These are phyloP conservation scores for Apeira syringaria DNA, from an alignment of 2,888 invertebrate species.

Conservation along the genomic window DNA sequence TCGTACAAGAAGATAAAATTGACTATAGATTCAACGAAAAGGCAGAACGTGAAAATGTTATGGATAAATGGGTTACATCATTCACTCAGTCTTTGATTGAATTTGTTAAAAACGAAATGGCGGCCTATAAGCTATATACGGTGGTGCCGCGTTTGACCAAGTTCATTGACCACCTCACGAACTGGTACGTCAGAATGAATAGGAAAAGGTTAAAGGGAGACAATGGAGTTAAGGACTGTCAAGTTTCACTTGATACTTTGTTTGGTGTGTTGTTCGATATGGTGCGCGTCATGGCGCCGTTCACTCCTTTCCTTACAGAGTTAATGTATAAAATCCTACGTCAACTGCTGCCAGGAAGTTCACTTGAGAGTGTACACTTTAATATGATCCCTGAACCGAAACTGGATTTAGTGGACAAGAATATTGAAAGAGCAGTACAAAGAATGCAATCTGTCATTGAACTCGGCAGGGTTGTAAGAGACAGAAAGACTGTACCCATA, in stretches of 20 bases:
- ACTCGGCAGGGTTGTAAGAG: constrained; percentile 95
- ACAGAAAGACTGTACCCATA: constrained; percentile 95
- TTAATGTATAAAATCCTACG: constrained; percentile 96
- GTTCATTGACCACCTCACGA: constrained; percentile 98
- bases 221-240: constrained; percentile 90
- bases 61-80: constrained; percentile 99
- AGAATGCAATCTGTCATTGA: constrained; percentile 98
- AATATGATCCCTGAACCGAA: constrained; percentile 93
- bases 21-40: constrained; percentile 83
- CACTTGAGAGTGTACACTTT: constrained; percentile 94
- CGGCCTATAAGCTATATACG: constrained; percentile 96
- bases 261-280: constrained; percentile 95
- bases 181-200: constrained; percentile 99
- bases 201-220: constrained; percentile 97
- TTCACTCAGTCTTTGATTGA: constrained; percentile 96
- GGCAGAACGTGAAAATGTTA: constrained; percentile 87
- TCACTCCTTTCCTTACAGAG: constrained; percentile 98
- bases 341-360: constrained; percentile 81
- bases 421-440: constrained; percentile 95
- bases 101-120: constrained; percentile 97
- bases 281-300: constrained; percentile 97
- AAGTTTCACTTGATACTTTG: constrained; percentile 93
- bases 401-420: constrained; percentile 88
- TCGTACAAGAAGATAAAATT: constrained; percentile 86
- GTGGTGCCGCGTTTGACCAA: constrained; percentile 97